These are phyloP conservation scores for Palaemon carinicauda DNA, from an alignment of 1,140 invertebrate species.

Conservation along the genomic window DNA sequence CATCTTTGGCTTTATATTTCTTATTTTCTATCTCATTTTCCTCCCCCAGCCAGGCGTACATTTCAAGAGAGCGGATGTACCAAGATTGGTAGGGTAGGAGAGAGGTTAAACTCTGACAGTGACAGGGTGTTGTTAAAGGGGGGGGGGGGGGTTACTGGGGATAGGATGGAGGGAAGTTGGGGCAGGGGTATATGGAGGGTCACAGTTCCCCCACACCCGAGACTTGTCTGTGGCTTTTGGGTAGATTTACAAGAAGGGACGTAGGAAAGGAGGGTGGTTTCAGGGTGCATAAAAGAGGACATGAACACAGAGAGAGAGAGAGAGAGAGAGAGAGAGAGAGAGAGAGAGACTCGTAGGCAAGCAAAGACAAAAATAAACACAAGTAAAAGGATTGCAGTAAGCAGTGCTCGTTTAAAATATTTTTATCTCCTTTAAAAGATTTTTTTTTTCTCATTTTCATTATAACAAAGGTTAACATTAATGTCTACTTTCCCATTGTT, in stretches of 20 bases:
- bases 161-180: background rate
- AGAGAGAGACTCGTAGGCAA: background rate
- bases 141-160: background rate
- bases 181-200: background rate
- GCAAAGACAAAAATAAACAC: background rate
- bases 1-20: too few relatives aligned
- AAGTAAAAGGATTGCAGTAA: too few relatives aligned
- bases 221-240: too few relatives aligned
- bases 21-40: too few relatives aligned
- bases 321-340: background rate
- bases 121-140: background rate
- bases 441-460: too few relatives aligned
- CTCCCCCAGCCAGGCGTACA: too few relatives aligned
- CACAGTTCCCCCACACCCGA: too few relatives aligned
- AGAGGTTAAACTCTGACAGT: background rate
- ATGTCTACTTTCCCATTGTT: too few relatives aligned
- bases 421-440: too few relatives aligned
- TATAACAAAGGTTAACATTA: too few relatives aligned
- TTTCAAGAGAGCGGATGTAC: too few relatives aligned
- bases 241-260: background rate
- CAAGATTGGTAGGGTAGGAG: background rate
- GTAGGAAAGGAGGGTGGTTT: background rate
- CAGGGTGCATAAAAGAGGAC: background rate
- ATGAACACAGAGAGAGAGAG: background rate
- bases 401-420: too few relatives aligned